Evolutionary conservation across 1,140 invertebrate genomes (phyloP).

Genomic region (Solenopsis fugax): DNA sequence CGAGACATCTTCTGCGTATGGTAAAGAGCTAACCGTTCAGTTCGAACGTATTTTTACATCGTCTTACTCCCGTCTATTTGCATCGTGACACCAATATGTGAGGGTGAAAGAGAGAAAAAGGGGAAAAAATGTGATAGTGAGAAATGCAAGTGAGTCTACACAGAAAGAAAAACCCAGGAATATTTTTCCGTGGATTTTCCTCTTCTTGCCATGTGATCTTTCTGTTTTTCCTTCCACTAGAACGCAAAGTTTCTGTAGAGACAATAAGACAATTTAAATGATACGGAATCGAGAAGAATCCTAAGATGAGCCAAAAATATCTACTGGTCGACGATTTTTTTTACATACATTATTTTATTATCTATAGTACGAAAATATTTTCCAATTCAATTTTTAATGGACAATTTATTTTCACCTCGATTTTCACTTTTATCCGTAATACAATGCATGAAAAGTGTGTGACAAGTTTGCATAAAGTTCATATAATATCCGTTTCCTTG

Average conservation of each 20-base stretch:
- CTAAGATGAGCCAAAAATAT: neutral
- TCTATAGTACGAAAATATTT: neutral
- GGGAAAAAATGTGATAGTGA: neutral
- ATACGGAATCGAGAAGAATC: neutral
- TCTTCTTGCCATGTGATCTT: conserved; percentile 18
- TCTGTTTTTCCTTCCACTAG: conserved; percentile 3
- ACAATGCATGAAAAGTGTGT: neutral
- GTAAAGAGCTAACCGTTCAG: conserved; percentile 38
- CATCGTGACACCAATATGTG: neutral
- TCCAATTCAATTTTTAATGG: neutral
- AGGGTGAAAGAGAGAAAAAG: neutral
- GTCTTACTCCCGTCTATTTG: conserved; percentile 6
- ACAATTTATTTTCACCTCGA: neutral
- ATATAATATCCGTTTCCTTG: neutral
- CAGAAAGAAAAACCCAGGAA: conserved; percentile 24
- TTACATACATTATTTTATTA: neutral
- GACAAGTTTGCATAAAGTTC: neutral
- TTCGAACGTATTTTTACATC: conserved; percentile 32
- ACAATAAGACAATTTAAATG: conserved; percentile 20
- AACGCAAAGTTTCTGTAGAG: neutral
- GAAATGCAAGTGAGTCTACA: conserved; percentile 34
- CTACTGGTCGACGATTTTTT: neutral
- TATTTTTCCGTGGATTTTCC: conserved; percentile 39
- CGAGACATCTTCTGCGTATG: conserved; percentile 27
- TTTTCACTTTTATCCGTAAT: neutral